These are phyloP conservation scores for Brachionus rotundiformis DNA, from an alignment of 1,140 invertebrate genomes.

Conservation along the genomic window DNA sequence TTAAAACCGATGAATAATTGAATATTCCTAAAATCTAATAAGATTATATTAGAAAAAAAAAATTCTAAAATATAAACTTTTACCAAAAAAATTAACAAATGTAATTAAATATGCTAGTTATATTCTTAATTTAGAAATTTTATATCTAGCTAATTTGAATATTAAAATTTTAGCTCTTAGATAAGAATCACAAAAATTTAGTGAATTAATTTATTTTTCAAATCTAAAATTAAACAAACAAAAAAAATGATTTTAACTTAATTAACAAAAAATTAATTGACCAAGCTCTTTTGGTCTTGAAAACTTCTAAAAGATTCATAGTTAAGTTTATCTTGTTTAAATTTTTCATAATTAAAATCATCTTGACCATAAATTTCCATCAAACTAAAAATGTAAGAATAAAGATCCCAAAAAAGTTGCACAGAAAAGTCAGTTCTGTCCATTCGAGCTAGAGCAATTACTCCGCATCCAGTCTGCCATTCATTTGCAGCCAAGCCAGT, in stretches of 20 bases:
- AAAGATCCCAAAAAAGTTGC: conserved; percentile 16
- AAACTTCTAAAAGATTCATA: neutral
- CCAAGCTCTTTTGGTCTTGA: neutral
- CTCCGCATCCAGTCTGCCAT: neutral
- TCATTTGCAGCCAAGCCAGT: neutral
- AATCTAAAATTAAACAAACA: no score
- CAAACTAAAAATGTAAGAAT: neutral
- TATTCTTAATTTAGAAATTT: neutral
- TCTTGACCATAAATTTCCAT: neutral
- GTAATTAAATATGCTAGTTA: neutral
- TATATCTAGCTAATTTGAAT: neutral
- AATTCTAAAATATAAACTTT: no score
- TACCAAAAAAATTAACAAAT: no score
- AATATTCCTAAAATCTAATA: no score
- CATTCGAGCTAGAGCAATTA: neutral
- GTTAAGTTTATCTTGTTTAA: conserved; percentile 1
- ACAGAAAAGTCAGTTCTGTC: conserved; percentile 6
- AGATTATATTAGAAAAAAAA: no score
- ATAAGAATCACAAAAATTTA: no score
- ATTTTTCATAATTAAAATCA: neutral
- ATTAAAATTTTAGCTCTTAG: neutral
- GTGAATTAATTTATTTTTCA: no score
- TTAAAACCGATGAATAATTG: no score
- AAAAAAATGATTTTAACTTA: no score
- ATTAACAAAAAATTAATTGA: no score